Base-by-base conservation (phyloP, 2,113 vertebrate species). In the Miniopterus natalensis region DNA sequence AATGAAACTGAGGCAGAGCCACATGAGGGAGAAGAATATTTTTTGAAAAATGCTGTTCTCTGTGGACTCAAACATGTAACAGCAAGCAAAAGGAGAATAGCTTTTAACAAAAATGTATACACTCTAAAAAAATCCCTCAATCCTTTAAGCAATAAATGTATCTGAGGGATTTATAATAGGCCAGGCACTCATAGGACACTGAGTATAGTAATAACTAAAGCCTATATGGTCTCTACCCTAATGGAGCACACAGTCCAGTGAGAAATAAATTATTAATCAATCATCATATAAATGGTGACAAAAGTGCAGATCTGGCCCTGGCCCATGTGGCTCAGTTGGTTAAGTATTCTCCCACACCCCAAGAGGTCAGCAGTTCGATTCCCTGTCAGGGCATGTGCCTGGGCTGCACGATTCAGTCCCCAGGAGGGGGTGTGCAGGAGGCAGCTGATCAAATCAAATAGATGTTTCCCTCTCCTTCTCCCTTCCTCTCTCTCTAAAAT, bases 1-100 rank as follows among this genome's bases (percentile, higher is more conserved):
- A 95, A 92, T 84, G 40, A 92, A 83, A 83, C 31, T 97, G 61
- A 94, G 31, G 42, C 11, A 85, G 5, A 65, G 21, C 17, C 13
- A 63, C 12, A 57, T 7, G 3, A 80, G 17, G 8, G n/a, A 57
- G 17, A 85, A 90, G 6, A 51, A n/a, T 63, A n/a, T 74, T 79
- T 96, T 84, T 66, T 90, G 57, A 78, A 90, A 95, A 92, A 15
- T 31, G 6, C 7, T 93, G 27, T 61, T 92, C 42, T 47, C 57
- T 66, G 45, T 70, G 18, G 9, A 68, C 11, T 66, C 23, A 94
- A 71, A 68, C 42, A 85, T 36, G 42, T 3, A 75, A 55, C 14
- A 66, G 27, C 14, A 85, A 88, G 49, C 4, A 74, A 81, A 90
- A 61, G 3, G 8, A 92, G 36, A 85, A 70, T 10, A 66, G 27